Conservation (phyloP, 2,113 vertebrate species). For the Phaethon lepturus region DNA sequence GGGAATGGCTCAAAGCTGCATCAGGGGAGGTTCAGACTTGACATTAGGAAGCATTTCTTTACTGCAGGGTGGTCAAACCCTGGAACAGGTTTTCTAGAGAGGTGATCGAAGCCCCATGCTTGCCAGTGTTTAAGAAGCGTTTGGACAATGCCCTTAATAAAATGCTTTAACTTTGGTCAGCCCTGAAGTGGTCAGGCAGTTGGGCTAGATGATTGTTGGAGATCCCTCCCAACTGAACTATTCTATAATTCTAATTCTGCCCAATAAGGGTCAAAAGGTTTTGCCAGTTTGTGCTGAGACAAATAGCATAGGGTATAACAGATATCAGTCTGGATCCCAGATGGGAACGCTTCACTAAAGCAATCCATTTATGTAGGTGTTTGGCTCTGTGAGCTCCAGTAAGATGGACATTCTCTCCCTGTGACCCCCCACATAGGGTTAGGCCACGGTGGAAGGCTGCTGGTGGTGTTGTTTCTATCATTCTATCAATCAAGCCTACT, state of each 20-base stretch:
- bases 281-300: background rate
- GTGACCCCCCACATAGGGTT: too few relatives aligned
- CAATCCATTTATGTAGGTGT: background rate
- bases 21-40: background rate
- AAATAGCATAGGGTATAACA: background rate
- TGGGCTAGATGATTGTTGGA: fast-evolving
- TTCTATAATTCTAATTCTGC: background rate
- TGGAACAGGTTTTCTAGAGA: background rate
- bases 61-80: background rate
- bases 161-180: background rate
- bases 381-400: background rate
- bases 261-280: background rate
- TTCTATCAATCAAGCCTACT: background rate
- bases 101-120: fast-evolving
- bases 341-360: too few relatives aligned
- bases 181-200: background rate
- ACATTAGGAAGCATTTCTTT: background rate
- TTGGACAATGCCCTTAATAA: background rate
- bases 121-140: background rate
- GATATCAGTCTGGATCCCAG: background rate
- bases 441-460: background rate
- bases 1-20: background rate
- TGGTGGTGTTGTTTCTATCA: background rate
- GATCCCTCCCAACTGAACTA: background rate
- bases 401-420: background rate